Evolutionary conservation across 2,888 invertebrate species (phyloP), one percentile per base, ranked within the genome.

Genomic region (Agriopis marginaria): DNA sequence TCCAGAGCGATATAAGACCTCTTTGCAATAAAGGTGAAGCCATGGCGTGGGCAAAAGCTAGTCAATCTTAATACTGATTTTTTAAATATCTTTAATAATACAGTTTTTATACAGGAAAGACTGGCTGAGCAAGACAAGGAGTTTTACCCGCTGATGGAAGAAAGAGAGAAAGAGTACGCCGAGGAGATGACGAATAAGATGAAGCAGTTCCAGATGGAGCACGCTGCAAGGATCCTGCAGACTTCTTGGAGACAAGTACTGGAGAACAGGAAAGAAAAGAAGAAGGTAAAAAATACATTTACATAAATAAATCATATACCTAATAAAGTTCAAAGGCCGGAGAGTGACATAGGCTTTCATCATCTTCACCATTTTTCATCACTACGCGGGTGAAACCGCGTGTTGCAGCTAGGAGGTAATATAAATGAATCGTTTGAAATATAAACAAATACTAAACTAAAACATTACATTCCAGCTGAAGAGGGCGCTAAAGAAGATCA

Each of bases 121-220:
- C 9, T 89, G 94, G 93, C 59, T 72, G 83, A 85, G 50, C 89
- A 94, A 62, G 96, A 95, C 78, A 58, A 47, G 11, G n/a, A 58
- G 10, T 58, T 45, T n/a, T 82, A 89, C 11, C 91, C 91, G 1
- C 80, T 95, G 56, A 95, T 95, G 95, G 89, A 79, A 14, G 95
- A 96, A 77, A 93, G 95, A 73, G 93, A 94, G 63, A 88, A 81
- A 17, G 95, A 95, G 74, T 95, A 95, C 76, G 92, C 95, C 67
- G 85, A 88, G 58, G 91, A 94, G 79, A 92, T 93, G 89, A 87
- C 89, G 47, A 90, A 91, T 74, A 95, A 95, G 86, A 92, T 93
- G 89, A 83, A 84, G 62, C 89, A 86, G 78, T 94, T 92, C 86
- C 81, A 85, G 7, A 6, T 82, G 63, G 91, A 92, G 59, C 92